These are phyloP conservation scores for Drosophila repleta DNA, from an alignment of 1,140 invertebrate species.

Conservation along the genomic window DNA sequence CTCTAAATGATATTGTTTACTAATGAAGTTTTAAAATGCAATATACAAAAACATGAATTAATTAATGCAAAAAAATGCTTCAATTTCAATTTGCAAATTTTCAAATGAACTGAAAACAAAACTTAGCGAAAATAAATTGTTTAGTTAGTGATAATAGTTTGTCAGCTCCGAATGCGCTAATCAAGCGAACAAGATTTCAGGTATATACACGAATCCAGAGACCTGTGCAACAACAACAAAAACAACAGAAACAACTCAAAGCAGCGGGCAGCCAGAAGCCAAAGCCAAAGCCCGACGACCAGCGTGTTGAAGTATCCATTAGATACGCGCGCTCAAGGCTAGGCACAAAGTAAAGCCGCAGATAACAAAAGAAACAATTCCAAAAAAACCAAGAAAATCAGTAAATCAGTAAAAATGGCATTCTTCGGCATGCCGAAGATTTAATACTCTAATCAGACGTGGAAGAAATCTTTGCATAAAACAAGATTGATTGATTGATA, in stretches of 20 bases:
- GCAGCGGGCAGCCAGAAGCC: constrained; percentile 53
- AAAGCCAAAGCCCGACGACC: constrained; percentile 20
- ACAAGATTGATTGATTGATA: not conserved
- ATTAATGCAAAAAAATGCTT: not conserved
- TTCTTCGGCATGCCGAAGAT: constrained; percentile 1
- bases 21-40: not conserved
- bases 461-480: not conserved
- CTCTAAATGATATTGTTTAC: not conserved
- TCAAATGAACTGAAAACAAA: constrained; percentile 1
- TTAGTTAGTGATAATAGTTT: constrained; percentile 61
- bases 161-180: constrained; percentile 47
- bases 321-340: constrained; percentile 72
- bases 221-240: constrained; percentile 5
- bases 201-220: constrained; percentile 28
- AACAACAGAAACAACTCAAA: constrained; percentile 24
- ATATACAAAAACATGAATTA: not conserved
- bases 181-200: constrained; percentile 36
- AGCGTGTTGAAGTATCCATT: constrained; percentile 75
- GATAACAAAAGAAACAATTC: constrained; percentile 31
- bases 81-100: not conserved
- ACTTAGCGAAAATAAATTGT: constrained; percentile 32
- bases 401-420: not conserved
- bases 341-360: constrained; percentile 51
- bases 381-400: constrained; percentile 10
- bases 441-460: not conserved